Evolutionary conservation across 2,797 vertebrate genomes (phyloP), one percentile per base, ranked within the genome.

Genomic region (Periparus ater): DNA sequence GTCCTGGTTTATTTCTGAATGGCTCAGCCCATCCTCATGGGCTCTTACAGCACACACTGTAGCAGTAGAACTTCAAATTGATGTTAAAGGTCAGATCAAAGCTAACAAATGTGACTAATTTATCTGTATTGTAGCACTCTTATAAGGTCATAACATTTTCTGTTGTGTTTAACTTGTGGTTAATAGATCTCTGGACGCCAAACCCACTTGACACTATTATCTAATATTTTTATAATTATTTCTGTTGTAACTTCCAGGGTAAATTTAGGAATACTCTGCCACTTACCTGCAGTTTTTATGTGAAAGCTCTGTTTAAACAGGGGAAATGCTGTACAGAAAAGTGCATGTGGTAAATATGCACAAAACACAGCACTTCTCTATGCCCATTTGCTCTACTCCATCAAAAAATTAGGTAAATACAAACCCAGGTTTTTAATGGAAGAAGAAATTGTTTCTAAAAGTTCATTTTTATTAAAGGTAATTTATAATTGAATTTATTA

Each of bases 1-100:
- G 19, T 63, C 18, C 1, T n/a, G 36, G 4, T n/a, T 68, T 54
- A 44, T 72, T 89, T 75, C 22, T 55, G 81, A 63, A 47, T 54
- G 48, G 40, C 29, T 88, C 83, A 57, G 50, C 27, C 53, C 30
- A 9, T 60, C 25, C 74, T 72, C 30, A 2, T 9, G 34, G 29
- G 57, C 60, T 76, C 17, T 47, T 38, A 19, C 23, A 91, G 22
- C 79, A 65, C 2, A 2, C 2, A 0, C 9, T 62, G 2, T 23
- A 57, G 55, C 66, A 77, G 17, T 40, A 80, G 65, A 80, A 68
- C 36, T 47, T 91, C n/a, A 40, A 34, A 70, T 40, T 6, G 10
- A 30, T 57, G 34, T n/a, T 87, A 67, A 73, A 91, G 66, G 66
- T 93, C 62, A 90, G 50, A 88, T 73, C 42, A 84, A 80, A 94